These are phyloP conservation scores for Campylomormyrus numenius DNA, from an alignment of 2,113 vertebrate species.

Conservation along the genomic window DNA sequence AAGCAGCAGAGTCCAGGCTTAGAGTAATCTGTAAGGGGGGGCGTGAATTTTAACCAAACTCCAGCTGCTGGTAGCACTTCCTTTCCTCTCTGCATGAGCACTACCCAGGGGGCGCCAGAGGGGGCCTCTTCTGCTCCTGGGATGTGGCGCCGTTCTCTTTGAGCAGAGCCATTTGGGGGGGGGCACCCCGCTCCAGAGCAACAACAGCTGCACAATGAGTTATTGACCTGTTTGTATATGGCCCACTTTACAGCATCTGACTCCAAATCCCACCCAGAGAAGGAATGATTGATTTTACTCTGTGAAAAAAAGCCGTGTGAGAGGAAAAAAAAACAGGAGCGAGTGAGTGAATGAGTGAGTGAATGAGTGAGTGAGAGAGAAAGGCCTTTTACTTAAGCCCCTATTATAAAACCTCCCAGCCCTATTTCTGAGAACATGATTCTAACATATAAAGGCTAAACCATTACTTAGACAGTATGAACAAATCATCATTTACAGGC, in stretches of 20 bases:
- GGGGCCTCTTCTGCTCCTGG: slow-evolving; percentile 50
- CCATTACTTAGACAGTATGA: background rate
- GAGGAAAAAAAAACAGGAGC: slow-evolving; percentile 43
- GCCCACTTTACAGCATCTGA: slow-evolving; percentile 74
- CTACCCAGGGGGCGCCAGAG: background rate
- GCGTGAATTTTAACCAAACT: slow-evolving; percentile 10
- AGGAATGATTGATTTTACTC: slow-evolving; percentile 82
- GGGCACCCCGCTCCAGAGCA: slow-evolving; percentile 56
- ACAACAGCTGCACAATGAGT: slow-evolving; percentile 81
- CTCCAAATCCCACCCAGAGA: slow-evolving; percentile 73
- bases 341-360: too few relatives aligned
- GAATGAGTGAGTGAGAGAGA: background rate
- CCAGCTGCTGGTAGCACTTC: background rate
- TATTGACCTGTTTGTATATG: slow-evolving; percentile 83
- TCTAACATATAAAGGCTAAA: background rate
- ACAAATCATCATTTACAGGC: background rate
- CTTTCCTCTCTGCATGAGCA: background rate
- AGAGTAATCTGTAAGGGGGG: background rate
- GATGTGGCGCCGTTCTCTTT: slow-evolving; percentile 69
- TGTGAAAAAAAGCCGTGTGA: slow-evolving; percentile 44
- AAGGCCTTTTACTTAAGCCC: background rate
- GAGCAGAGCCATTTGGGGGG: slow-evolving; percentile 62
- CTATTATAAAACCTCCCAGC: background rate
- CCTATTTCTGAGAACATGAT: background rate
- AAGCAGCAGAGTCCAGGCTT: background rate